These are phyloP conservation scores for Chrysomallon squamiferum DNA, from an alignment of 1,140 invertebrate genomes.

Conservation along the genomic window DNA sequence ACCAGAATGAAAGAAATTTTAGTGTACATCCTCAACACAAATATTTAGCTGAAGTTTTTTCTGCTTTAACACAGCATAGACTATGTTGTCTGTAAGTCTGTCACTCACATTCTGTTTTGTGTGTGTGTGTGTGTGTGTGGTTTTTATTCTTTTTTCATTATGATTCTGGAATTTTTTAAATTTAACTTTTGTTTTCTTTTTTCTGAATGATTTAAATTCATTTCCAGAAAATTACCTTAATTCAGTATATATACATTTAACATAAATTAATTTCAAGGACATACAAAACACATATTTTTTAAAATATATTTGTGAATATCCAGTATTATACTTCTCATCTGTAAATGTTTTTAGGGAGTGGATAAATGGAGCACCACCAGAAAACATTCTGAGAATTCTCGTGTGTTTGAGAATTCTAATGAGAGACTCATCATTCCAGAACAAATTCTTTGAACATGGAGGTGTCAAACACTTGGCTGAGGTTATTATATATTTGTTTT, in stretches of 20 bases:
- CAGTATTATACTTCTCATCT: no score
- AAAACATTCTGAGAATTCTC: conserved; percentile 55
- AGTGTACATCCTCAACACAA: conserved; percentile 36
- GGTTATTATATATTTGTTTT: conserved; percentile 24
- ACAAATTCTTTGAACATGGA: conserved; percentile 47
- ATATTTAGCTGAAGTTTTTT: conserved; percentile 51
- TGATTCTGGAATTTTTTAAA: no score
- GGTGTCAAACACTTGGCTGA: conserved; percentile 50
- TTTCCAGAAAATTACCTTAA: no score
- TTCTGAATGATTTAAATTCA: no score
- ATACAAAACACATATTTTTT: no score
- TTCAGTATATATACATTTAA: no score
- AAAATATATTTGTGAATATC: no score
- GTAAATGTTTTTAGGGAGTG: conserved; percentile 57
- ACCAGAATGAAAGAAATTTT: conserved; percentile 55
- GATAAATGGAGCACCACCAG: conserved; percentile 46
- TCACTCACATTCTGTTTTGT: background rate
- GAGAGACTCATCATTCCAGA: conserved; percentile 55
- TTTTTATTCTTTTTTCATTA: background rate
- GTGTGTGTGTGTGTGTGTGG: background rate
- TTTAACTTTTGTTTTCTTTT: no score
- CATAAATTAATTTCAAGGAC: no score
- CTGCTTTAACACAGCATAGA: conserved; percentile 50
- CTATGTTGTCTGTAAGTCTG: conserved; percentile 52
- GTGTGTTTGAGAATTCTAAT: conserved; percentile 59